Percentiles rank a stretch among this genome's conserved stretches.
Evolutionary conservation across 1,140 invertebrate genomes (phyloP).

Genomic region (Eriosoma lanigerum): DNA sequence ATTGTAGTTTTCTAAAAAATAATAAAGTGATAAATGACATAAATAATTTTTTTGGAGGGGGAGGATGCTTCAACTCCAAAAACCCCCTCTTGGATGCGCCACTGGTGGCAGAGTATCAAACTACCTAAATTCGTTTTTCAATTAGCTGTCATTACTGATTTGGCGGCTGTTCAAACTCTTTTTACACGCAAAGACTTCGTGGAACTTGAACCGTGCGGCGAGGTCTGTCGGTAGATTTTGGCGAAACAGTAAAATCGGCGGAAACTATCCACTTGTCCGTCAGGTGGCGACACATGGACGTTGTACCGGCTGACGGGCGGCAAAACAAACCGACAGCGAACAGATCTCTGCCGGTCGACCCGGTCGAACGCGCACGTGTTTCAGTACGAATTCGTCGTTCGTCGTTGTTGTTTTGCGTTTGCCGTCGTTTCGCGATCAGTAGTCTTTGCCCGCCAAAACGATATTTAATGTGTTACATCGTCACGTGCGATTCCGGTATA

Average conservation of each 20-base stretch:
- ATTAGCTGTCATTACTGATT: too few relatives aligned
- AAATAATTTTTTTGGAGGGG: too few relatives aligned
- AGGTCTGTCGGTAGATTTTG: background rate
- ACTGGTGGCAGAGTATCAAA: too few relatives aligned
- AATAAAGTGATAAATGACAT: too few relatives aligned
- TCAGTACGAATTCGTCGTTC: background rate
- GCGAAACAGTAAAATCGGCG: background rate
- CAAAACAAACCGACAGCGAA: background rate
- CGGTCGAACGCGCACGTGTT: background rate
- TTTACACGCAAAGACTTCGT: too few relatives aligned
- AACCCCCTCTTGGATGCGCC: too few relatives aligned
- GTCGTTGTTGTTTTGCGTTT: background rate
- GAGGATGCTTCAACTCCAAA: too few relatives aligned
- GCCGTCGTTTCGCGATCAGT: background rate
- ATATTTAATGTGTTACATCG: too few relatives aligned
- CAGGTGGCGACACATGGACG: background rate
- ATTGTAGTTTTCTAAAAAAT: too few relatives aligned
- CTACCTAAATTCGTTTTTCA: too few relatives aligned
- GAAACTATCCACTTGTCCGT: too few relatives aligned
- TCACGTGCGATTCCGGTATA: too few relatives aligned
- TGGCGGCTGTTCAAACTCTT: background rate
- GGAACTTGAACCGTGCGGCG: background rate
- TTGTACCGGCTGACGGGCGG: background rate
- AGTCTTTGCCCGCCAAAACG: background rate
- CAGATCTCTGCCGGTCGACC: background rate